These are phyloP conservation scores for Crax fasciolata DNA, from an alignment of 2,797 vertebrate genomes.

Conservation along the genomic window DNA sequence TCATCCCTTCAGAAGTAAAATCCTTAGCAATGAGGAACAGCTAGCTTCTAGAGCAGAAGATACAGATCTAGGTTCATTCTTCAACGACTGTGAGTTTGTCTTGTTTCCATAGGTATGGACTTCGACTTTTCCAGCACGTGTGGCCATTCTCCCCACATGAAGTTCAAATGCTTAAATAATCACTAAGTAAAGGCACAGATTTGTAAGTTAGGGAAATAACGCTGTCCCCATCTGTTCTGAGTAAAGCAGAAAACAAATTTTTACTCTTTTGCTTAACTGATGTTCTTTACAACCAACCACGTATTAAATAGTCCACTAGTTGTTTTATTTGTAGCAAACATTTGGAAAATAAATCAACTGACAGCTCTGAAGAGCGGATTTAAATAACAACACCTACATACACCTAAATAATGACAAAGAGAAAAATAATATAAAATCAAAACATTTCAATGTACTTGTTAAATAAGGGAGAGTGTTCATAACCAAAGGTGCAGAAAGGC, in stretches of 20 bases:
- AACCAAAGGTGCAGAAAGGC: neutral
- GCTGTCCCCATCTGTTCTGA: neutral
- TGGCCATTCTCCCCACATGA: neutral
- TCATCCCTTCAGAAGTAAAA: neutral
- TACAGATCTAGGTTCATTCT: neutral
- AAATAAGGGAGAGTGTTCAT: neutral
- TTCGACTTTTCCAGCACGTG: neutral
- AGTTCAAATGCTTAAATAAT: neutral
- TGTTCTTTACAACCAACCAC: neutral
- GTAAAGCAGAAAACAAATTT: neutral
- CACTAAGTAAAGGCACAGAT: neutral
- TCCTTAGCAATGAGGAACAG: neutral
- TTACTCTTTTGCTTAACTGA: neutral
- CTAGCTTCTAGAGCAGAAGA: neutral
- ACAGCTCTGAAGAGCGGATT: neutral
- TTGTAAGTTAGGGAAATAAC: neutral
- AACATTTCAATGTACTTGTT: neutral
- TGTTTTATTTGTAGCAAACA: neutral
- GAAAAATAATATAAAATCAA: neutral
- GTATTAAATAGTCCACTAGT: neutral
- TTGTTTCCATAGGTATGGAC: neutral
- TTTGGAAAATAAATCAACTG: neutral
- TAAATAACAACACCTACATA: neutral
- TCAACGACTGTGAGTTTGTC: neutral
- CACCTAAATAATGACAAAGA: neutral